Evolutionary conservation across 2,888 invertebrate genomes (phyloP).

Genomic region (Leptinotarsa peninsularis): DNA sequence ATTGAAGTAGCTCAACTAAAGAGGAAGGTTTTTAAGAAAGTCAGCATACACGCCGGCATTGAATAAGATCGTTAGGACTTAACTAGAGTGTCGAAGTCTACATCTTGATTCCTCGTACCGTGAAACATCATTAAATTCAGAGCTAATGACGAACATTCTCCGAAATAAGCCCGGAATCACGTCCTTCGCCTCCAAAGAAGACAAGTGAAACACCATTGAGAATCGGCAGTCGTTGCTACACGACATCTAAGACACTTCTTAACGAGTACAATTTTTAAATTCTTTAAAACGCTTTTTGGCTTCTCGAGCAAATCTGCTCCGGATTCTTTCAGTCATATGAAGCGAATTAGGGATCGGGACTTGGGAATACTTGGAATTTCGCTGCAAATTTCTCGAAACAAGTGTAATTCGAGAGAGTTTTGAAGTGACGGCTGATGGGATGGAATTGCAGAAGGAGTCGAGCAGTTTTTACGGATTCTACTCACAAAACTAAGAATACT

Average conservation of each 20-base stretch:
- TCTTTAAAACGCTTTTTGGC: conserved; percentile 62
- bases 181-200: conserved; percentile 8
- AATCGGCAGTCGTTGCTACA: conserved; percentile 5
- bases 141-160: conserved; percentile 56
- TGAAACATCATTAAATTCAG: conserved; percentile 61
- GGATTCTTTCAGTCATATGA: conserved; percentile 54
- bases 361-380: conserved; percentile 43
- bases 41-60: conserved; percentile 35
- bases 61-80: conserved; percentile 59
- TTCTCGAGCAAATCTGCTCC: conserved; percentile 60
- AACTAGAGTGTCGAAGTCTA: conserved; percentile 56
- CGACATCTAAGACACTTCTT: conserved; percentile 47
- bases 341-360: conserved; percentile 54
- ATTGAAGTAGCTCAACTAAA: conserved; percentile 26
- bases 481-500: no score
- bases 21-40: conserved; percentile 27
- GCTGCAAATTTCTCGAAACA: conserved; percentile 45
- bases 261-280: conserved; percentile 66
- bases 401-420: conserved; percentile 46
- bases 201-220: background rate
- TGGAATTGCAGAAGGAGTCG: background rate
- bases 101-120: conserved; percentile 57
- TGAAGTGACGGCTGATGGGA: conserved; percentile 40
- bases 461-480: background rate
- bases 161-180: conserved; percentile 42